phyloP scores from a whole-genome alignment of 2,113 vertebrate genomes.

The Nibea albiflora region DNA sequence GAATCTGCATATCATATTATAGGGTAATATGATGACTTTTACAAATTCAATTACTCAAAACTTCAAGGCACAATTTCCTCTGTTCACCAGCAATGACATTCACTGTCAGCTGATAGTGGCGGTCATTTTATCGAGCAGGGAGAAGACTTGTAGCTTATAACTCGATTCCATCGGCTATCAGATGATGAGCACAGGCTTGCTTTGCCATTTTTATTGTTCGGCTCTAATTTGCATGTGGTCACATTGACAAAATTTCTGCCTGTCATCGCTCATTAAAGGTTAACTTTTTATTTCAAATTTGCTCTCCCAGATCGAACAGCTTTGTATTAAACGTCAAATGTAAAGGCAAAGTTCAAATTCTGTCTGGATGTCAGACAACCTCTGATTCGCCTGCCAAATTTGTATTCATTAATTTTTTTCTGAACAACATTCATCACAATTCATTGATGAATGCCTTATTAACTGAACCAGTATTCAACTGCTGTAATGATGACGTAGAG shows the following conservation, averaged over 20 bases:
- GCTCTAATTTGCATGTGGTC: constrained; percentile 8
- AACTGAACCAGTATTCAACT: neutral
- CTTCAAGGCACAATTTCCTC: constrained; percentile 69
- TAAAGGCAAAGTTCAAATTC: neutral
- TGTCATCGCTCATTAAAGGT: constrained; percentile 8
- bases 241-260: neutral
- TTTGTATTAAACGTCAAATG: neutral
- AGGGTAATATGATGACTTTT: constrained; percentile 71
- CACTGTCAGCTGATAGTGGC: constrained; percentile 55
- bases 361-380: neutral
- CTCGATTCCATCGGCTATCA: constrained; percentile 30
- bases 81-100: constrained; percentile 62
- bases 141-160: constrained; percentile 33
- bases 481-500: neutral
- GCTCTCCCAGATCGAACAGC: neutral
- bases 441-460: neutral
- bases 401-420: neutral
- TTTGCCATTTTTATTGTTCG: constrained; percentile 37
- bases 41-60: constrained; percentile 73
- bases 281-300: constrained; percentile 14
- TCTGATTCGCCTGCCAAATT: neutral
- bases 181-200: neutral
- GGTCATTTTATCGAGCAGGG: constrained; percentile 20
- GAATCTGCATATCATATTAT: constrained; percentile 70
- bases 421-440: too few relatives aligned